Base-by-base conservation (phyloP, 2,797 vertebrate species). In the Pteropus rufus region DNA sequence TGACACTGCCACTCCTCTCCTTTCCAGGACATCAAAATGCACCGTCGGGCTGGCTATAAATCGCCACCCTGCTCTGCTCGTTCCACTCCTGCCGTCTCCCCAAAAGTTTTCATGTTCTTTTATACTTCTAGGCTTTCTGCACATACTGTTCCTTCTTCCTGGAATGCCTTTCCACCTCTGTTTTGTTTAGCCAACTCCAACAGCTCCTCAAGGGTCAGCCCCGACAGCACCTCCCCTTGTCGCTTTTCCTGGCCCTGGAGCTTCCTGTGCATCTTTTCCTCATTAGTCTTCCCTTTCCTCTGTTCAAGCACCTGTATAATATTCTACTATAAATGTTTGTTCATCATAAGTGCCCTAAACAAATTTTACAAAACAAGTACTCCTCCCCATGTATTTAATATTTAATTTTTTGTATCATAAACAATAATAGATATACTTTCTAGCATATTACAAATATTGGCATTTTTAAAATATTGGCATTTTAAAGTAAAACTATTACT, bases 331-430 rank as follows among this genome's bases (percentile, higher is more conserved):
- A 89, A 77, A 67, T 85, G 21, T 41, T 3, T 52, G 21, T 49
- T 80, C 89, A 93, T 41, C 44, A 36, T 14, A 65, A 49, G 19
- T 83, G 21, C 31, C 56, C 64, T 60, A 81, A 85, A 64, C 52
- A n/a, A 65, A 87, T n/a, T 92, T 95, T 49, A 83, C 29, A 75
- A 75, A 91, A 70, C 23, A 77, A 58, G 46, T 34, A n/a, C 12
- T 49, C 41, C 10, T 79, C 75, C 26, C 7, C 70, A 79, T n/a
- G 54, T 12, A 65, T 24, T 72, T 83, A 79, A 77, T 54, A 89
- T 83, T 94, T 95, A 83, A 82, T 64, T 46, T n/a, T 67, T 49
- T 94, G 41, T n/a, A 69, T 86, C 62, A 92, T 54, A 92, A 93
- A 39, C 7, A 92, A 65, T 31, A 92, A 26, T 41, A 91, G 46